Evolutionary conservation across 2,797 vertebrate genomes (phyloP).

Genomic region (Amblyopsis hoosieri): DNA sequence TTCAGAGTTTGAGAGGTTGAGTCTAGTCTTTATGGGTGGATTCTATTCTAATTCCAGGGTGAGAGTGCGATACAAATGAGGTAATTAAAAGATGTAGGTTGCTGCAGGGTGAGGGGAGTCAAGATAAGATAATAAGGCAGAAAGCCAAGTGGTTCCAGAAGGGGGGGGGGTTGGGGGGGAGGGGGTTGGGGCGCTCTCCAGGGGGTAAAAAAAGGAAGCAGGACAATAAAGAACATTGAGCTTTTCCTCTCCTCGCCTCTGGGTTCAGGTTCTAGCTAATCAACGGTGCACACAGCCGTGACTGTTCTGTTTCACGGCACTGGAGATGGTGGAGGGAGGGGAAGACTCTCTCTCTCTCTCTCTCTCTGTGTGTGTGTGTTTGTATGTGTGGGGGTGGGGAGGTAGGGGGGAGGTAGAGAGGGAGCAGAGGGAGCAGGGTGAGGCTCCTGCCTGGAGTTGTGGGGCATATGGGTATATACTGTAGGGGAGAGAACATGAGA

Average conservation of each 20-base stretch:
- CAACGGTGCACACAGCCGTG: conserved; percentile 76
- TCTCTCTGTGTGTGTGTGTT: too few species aligned
- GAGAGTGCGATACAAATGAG: conserved; percentile 20
- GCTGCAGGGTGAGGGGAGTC: conserved; percentile 40
- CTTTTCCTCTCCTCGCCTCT: conserved; percentile 55
- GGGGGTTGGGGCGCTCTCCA: conserved; percentile 28
- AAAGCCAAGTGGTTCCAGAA: conserved; percentile 46
- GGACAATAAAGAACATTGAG: conserved; percentile 58
- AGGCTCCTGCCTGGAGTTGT: conserved; percentile 16
- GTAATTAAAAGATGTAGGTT: conserved; percentile 21
- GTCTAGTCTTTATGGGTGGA: not conserved
- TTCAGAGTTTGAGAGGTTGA: too few species aligned
- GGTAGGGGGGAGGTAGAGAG: conserved; percentile 5
- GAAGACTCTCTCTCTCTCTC: not conserved
- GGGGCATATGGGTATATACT: conserved; percentile 28
- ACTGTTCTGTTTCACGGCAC: conserved; percentile 76
- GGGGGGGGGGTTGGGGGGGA: not conserved
- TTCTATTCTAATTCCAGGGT: not conserved
- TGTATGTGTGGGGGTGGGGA: conserved; percentile 5
- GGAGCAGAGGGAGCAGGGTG: conserved; percentile 9
- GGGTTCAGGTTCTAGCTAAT: conserved; percentile 77
- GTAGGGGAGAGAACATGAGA: conserved; percentile 20
- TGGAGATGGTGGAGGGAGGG: conserved; percentile 50
- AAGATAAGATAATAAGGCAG: conserved; percentile 57
- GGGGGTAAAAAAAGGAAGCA: conserved; percentile 40